Evolutionary conservation across 2,888 invertebrate genomes (phyloP), one percentile per base, ranked within the genome.

Genomic region (Cheilosia soror): DNA sequence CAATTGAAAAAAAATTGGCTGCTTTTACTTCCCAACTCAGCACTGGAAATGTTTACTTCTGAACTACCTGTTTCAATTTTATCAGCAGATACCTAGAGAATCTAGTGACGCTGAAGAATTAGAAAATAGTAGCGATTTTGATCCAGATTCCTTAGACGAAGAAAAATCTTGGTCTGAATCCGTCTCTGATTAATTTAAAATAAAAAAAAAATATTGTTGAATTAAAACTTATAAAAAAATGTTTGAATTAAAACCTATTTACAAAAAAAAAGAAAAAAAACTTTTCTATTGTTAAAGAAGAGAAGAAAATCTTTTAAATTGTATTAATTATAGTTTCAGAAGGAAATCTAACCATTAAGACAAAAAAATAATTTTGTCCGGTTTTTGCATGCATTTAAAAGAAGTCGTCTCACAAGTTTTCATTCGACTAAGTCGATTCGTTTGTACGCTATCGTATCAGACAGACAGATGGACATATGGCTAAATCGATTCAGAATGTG

Each of bases 311-410:
- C 1, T 25, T 51, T 51, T 6, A 25, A 51, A 51, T 51, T 6
- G n/a, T 55, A 31, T 55, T 5, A 31, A 13, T n/a, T n/a, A 58
- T 15, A n/a, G 33, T 58, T 40, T 37, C 37, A 58, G 58, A 7
- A n/a, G 20, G n/a, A 20, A 20, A 55, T 1, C 55, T 13, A 11
- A 37, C 57, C 37, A 31, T 37, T 15, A 33, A 57, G 9, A 40
- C 11, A 20, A 25, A 60, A 40, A 60, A 60, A 60, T 2, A 60
- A 60, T 20, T 40, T 57, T 57, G 57, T 57, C 33, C 37, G 33
- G 31, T 33, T 57, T 15, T 57, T 33, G 6, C 57, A 57, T 33
- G 33, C n/a, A n/a, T n/a, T n/a, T n/a, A n/a, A n/a, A n/a, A n/a
- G n/a, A n/a, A n/a, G n/a, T n/a, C n/a, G n/a, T n/a, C n/a, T n/a